These are phyloP conservation scores for Heloderma charlesbogerti DNA, from an alignment of 2,113 vertebrate species.

Conservation along the genomic window DNA sequence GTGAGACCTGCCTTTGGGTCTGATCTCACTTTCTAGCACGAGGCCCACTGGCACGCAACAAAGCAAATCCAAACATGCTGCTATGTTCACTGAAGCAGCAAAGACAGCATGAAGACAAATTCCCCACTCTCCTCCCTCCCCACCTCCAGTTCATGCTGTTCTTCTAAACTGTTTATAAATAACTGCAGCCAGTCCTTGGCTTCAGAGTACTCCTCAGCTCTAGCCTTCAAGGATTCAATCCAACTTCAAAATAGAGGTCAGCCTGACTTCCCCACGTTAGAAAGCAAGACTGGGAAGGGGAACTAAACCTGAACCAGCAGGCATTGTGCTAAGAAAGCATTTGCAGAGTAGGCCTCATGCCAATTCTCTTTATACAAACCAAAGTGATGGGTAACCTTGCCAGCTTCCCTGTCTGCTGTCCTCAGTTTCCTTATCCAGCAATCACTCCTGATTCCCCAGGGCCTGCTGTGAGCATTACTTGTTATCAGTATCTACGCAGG, in stretches of 20 bases:
- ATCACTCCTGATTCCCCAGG: background rate
- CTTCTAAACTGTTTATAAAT: slow-evolving; percentile 70
- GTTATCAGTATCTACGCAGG: slow-evolving; percentile 46
- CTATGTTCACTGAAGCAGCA: slow-evolving; percentile 65
- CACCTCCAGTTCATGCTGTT: slow-evolving; percentile 58
- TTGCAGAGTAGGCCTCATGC: background rate
- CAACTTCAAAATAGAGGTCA: slow-evolving; percentile 64
- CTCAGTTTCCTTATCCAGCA: slow-evolving; percentile 52
- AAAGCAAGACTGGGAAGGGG: slow-evolving; percentile 45
- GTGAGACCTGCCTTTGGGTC: slow-evolving; percentile 2
- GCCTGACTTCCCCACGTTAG: slow-evolving; percentile 57
- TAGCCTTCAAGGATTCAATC: slow-evolving; percentile 63
- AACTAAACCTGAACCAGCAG: slow-evolving; percentile 51
- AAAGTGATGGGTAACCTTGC: background rate
- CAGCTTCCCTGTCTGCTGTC: slow-evolving; percentile 6
- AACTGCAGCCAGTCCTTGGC: slow-evolving; percentile 59
- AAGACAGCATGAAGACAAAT: slow-evolving; percentile 30
- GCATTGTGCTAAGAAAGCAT: background rate
- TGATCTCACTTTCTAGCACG: slow-evolving; percentile 58
- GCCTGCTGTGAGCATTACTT: slow-evolving; percentile 26
- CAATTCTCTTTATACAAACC: fast-evolving
- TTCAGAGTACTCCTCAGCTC: slow-evolving; percentile 58
- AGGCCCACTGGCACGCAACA: slow-evolving; percentile 57
- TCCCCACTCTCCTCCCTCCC: background rate
- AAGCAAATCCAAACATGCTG: slow-evolving; percentile 65